Evolutionary conservation across 1,140 invertebrate genomes (phyloP), one percentile per base, ranked within the genome.

Genomic region (Panagrolaimus sp.): DNA sequence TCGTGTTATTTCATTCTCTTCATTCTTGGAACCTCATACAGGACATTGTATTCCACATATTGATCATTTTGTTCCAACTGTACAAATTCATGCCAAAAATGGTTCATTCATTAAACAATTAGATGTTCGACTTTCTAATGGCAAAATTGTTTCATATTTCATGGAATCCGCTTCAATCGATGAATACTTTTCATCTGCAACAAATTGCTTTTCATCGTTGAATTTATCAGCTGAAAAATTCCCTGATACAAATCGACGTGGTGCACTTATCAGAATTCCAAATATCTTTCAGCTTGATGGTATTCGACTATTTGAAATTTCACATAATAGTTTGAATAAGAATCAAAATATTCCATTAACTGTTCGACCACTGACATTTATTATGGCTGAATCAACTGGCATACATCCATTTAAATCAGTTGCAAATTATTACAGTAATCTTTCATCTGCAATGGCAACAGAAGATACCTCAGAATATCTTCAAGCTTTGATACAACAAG

Each of bases 111-210:
- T 20, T 20, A 57, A 57, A 27, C 20, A 57, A 27, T 8, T 57
- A 11, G 51, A 57, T 23, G 20, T 57, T 57, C 51, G 51, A 27
- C 51, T 57, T n/a, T 57, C 51, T 0, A 57, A 57, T 57, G 51
- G 51, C n/a, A 13, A 27, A 2, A 27, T 57, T 11, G n/a, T 57
- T 20, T 25, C 51, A 11, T 57, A 38, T 38, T 38, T 38, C 7
- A 57, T 13, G 9, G 51, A 3, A 57, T 16, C 16, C n/a, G 20
- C 51, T 25, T 20, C 27, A 51, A 51, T 27, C 20, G 11, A 13
- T 20, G 14, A n/a, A 13, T 23, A 27, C 20, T 25, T 57, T 57
- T 9, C 5, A 57, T 27, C 13, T 25, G 27, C 27, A 27, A 27
- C 51, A 57, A n/a, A 20, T n/a, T 27, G 0, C 20, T 57, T 57